Conservation (phyloP, 2,113 vertebrate genomes). For the Burhinus oedicnemus region DNA sequence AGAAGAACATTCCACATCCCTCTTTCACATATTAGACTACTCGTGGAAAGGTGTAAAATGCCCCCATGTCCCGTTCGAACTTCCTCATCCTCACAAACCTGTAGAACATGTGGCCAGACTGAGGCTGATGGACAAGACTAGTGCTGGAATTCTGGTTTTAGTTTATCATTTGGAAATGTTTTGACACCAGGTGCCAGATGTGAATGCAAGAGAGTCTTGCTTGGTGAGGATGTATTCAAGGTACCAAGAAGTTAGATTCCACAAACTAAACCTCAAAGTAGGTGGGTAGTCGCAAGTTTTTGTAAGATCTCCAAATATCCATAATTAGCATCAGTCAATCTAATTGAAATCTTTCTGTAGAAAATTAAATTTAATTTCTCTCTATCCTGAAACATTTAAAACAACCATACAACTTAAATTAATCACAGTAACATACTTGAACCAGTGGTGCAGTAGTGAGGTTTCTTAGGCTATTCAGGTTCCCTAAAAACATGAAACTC, state of each 20-base stretch:
- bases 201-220: background rate
- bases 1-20: background rate
- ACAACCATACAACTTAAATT: background rate
- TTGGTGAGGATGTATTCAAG: background rate
- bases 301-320: background rate
- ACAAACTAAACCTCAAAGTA: background rate
- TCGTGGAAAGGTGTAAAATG: background rate
- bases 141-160: background rate
- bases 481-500: background rate
- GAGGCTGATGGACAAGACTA: background rate
- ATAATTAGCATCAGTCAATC: background rate
- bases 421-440: background rate
- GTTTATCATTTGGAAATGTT: background rate
- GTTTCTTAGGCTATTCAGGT: background rate
- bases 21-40: rapidly evolving
- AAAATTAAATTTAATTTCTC: background rate
- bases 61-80: background rate
- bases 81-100: background rate
- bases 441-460: background rate
- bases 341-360: background rate
- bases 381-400: background rate
- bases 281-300: background rate
- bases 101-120: background rate
- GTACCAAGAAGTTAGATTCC: background rate
- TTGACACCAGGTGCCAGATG: background rate